Evolutionary conservation across 2,888 invertebrate species (phyloP).

Genomic region (Crematogaster levior): DNA sequence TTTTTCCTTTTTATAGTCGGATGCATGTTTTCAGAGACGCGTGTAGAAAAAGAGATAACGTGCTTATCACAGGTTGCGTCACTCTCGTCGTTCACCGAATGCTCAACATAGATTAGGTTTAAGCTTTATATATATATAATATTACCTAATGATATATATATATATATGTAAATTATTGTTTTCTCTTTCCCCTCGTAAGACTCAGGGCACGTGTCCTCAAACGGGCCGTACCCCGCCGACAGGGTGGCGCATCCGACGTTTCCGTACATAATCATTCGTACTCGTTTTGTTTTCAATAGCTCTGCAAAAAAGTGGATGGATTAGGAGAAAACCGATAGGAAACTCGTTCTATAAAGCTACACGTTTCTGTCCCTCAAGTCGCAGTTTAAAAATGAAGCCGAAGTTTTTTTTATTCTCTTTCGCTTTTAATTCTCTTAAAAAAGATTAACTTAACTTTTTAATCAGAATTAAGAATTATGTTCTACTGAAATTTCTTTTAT

Average conservation of each 20-base stretch:
- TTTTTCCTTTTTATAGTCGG: conserved; percentile 52
- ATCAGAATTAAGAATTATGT: conserved; percentile 5
- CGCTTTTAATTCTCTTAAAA: background rate
- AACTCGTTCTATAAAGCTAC: conserved; percentile 22
- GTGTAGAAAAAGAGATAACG: conserved; percentile 39
- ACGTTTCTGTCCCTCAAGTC: conserved; percentile 8
- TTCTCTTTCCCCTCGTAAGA: conserved; percentile 75
- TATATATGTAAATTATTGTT: conserved; percentile 81
- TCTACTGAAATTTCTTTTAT: background rate
- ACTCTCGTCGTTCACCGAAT: conserved; percentile 78
- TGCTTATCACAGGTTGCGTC: conserved; percentile 60
- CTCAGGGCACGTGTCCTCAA: conserved; percentile 67
- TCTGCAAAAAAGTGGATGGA: background rate
- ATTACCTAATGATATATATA: conserved; percentile 72
- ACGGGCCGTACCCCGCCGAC: conserved; percentile 67
- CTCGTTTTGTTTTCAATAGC: conserved; percentile 53
- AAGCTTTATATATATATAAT: conserved; percentile 77
- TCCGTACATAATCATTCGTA: conserved; percentile 42
- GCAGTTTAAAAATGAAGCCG: background rate
- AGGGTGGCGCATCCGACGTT: conserved; percentile 74
- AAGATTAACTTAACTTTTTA: conserved; percentile 16
- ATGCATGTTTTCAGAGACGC: conserved; percentile 63
- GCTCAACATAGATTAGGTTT: conserved; percentile 83
- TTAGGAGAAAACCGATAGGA: conserved; percentile 16
- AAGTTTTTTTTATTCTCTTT: background rate